Base-by-base conservation (phyloP, 2,888 invertebrate genomes). In the Apeira syringaria region DNA sequence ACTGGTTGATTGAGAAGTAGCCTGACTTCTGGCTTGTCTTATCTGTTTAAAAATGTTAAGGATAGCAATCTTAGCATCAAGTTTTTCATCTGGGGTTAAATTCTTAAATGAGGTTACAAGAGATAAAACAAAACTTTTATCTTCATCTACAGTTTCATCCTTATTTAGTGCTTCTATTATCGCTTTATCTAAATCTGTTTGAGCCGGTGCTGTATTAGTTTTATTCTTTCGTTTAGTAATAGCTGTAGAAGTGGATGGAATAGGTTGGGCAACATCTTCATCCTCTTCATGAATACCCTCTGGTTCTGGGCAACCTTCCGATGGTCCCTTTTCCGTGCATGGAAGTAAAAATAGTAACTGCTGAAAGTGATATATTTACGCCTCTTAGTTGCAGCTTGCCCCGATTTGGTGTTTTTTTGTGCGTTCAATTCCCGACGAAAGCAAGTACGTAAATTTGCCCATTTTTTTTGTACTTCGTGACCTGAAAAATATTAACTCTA, bases 341-440 rank as follows among this genome's bases (percentile, higher is more conserved):
- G 55, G 49, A 44, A 53, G 46, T 41, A 57, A 48, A 49, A 55
- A 53, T 29, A 50, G 36, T 38, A 56, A 54, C 33, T 59, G 34
- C 22, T 59, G 36, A 53, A 44, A 44, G 40, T 58, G 43, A 56
- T 42, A 45, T 54, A 58, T 56, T 54, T 51, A 35, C 54, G 48
- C 43, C 53, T 52, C 43, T 59, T 56, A 24, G 28, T 49, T 18
- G 50, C 47, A 44, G 53, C 48, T 47, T 50, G 52, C 26, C 59
- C 50, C 42, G 53, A 57, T 29, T 51, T 47, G 18, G 48, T 54
- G 38, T 50, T 50, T 47, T 53, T 56, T 56, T 15, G 52, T 28
- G 43, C 42, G 30, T 54, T 50, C 15, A 50, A 46, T 44, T 59
- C 33, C 10, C 44, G 32, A 18, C 45, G 48, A 44, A 56, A 59